Evolutionary conservation across 2,113 vertebrate genomes (phyloP).

Genomic region (Carollia perspicillata): DNA sequence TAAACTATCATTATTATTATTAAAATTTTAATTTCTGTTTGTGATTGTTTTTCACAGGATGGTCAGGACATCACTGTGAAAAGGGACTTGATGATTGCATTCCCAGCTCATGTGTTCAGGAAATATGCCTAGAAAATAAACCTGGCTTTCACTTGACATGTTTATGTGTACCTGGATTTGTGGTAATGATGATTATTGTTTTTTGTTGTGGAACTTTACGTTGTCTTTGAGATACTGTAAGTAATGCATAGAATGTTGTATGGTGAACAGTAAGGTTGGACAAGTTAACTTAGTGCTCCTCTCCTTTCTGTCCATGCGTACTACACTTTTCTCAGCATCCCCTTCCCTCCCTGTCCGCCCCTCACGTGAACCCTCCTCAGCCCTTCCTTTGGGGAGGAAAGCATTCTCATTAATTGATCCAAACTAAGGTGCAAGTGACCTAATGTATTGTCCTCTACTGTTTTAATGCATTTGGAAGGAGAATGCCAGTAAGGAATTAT

Average conservation of each 20-base stretch:
- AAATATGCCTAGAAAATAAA: not conserved
- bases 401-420: slow-evolving; percentile 41
- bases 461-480: slow-evolving; percentile 56
- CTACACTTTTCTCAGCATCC: not conserved
- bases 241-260: not conserved
- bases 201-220: not conserved
- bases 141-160: not conserved
- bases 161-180: not conserved
- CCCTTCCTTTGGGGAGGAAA: not conserved
- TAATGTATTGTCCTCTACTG: slow-evolving; percentile 47
- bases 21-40: not conserved
- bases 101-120: not conserved
- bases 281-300: not conserved
- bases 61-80: not conserved
- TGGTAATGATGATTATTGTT: not conserved
- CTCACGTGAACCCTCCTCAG: not conserved
- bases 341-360: not conserved
- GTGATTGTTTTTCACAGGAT: not conserved
- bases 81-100: not conserved
- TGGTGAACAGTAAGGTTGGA: not conserved
- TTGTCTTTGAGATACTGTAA: not conserved
- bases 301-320: not conserved
- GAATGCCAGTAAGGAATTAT: slow-evolving; percentile 21
- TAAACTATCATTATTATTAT: not conserved
- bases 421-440: not conserved